Percentiles rank a stretch among this genome's conserved stretches.
phyloP scores from a whole-genome alignment of 2,888 invertebrate species.

The Tetragonula carbonaria region DNA sequence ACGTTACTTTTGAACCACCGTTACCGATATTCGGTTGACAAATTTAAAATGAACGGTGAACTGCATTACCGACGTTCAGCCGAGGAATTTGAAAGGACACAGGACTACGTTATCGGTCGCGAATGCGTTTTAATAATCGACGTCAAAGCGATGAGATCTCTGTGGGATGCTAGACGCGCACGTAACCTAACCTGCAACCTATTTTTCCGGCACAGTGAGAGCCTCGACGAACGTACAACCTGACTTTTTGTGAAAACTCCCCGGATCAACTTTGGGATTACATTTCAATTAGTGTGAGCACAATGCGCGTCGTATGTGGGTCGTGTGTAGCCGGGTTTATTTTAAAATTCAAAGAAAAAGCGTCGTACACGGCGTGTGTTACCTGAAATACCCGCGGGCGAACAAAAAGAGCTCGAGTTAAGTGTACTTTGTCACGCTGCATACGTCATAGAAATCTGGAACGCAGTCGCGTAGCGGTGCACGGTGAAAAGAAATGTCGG shows the following conservation, averaged over 20 bases:
- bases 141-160: too few relatives aligned
- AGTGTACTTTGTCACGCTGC: slow-evolving; percentile 58
- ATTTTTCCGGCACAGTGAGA: too few relatives aligned
- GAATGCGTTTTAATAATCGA: too few relatives aligned
- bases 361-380: slow-evolving; percentile 27
- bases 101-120: too few relatives aligned
- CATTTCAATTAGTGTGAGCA: slow-evolving; percentile 45
- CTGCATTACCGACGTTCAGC: too few relatives aligned
- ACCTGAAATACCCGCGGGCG: slow-evolving; percentile 33
- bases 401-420: slow-evolving; percentile 48
- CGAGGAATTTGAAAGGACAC: too few relatives aligned
- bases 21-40: too few relatives aligned
- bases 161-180: too few relatives aligned
- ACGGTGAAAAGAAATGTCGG: slow-evolving; percentile 46
- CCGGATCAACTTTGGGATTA: slow-evolving; percentile 15
- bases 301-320: slow-evolving; percentile 33
- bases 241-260: not conserved
- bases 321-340: slow-evolving; percentile 44
- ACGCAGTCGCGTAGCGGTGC: slow-evolving; percentile 34
- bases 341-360: slow-evolving; percentile 46
- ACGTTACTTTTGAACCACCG: too few relatives aligned
- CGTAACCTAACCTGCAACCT: too few relatives aligned
- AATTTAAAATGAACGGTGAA: too few relatives aligned
- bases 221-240: too few relatives aligned
- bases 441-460: slow-evolving; percentile 56